These are phyloP conservation scores for Nasonia oneida DNA, from an alignment of 2,888 invertebrate species.

Conservation along the genomic window DNA sequence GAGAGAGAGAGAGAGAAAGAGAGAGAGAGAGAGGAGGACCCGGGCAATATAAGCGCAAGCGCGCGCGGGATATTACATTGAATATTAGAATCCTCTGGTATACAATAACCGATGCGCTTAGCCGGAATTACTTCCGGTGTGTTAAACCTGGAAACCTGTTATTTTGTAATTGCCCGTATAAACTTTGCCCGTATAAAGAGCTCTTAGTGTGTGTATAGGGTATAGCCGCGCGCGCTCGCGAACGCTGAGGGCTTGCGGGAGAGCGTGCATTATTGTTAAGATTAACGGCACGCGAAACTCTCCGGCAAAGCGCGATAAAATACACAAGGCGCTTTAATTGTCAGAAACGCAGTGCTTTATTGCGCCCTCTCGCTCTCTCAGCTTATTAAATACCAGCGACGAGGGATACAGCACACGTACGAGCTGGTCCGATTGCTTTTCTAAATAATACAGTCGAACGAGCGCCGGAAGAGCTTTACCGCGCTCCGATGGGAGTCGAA, in stretches of 20 bases:
- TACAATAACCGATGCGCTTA: slow-evolving; percentile 24
- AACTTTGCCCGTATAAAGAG: slow-evolving; percentile 23
- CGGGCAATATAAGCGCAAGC: background rate
- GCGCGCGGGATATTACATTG: background rate
- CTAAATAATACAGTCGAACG: slow-evolving; percentile 10
- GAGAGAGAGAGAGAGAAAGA: background rate
- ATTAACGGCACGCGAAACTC: slow-evolving; percentile 36
- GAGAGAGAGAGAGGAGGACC: background rate
- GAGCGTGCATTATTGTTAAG: slow-evolving; percentile 24
- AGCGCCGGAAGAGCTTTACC: background rate
- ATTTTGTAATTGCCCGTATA: slow-evolving; percentile 35
- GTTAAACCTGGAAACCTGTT: slow-evolving; percentile 21
- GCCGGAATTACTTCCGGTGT: slow-evolving; percentile 24
- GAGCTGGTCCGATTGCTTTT: background rate
- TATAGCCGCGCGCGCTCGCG: background rate
- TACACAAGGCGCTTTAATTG: slow-evolving; percentile 29
- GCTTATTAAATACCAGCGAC: slow-evolving; percentile 14
- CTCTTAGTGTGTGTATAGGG: background rate
- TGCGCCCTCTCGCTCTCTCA: background rate
- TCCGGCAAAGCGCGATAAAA: background rate
- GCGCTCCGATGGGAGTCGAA: background rate
- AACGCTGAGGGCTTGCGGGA: background rate
- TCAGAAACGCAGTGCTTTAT: slow-evolving; percentile 21
- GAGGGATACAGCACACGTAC: background rate
- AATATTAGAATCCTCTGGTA: slow-evolving; percentile 16